phyloP scores from a whole-genome alignment of 2,797 vertebrate species.

The Esox masquinongy region DNA sequence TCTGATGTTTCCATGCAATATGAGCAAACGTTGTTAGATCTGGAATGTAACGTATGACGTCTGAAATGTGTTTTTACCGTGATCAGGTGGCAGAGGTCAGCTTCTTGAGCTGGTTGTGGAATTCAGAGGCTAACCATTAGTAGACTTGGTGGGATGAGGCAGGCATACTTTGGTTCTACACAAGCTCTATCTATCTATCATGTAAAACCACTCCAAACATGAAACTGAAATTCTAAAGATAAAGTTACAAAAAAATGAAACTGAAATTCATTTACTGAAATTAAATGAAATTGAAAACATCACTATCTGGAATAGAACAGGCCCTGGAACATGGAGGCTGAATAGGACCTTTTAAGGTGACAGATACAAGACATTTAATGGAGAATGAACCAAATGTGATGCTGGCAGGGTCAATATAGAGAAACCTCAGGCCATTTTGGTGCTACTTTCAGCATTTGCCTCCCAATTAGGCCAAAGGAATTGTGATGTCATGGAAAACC shows the following conservation, averaged over 20 bases:
- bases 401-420: background rate
- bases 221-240: background rate
- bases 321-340: background rate
- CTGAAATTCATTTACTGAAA: background rate
- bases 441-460: constrained; percentile 46
- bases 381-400: background rate
- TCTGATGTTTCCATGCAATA: too few relatives aligned
- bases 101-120: constrained; percentile 50
- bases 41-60: background rate
- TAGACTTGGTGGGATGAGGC: constrained; percentile 21
- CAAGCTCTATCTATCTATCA: constrained; percentile 14
- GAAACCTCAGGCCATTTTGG: constrained; percentile 34
- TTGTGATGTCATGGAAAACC: constrained; percentile 73
- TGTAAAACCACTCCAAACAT: background rate
- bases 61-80: constrained; percentile 30
- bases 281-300: background rate
- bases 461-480: constrained; percentile 21
- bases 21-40: too few relatives aligned
- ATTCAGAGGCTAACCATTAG: constrained; percentile 48
- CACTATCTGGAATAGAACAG: background rate
- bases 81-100: constrained; percentile 49
- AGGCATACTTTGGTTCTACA: constrained; percentile 42
- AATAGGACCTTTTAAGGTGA: background rate
- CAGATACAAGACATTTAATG: background rate
- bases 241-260: background rate